Evolutionary conservation across 37 sponge, comb jelly and placozoan genomes (phyloP).

Genomic region (Theonella swinhoei): DNA sequence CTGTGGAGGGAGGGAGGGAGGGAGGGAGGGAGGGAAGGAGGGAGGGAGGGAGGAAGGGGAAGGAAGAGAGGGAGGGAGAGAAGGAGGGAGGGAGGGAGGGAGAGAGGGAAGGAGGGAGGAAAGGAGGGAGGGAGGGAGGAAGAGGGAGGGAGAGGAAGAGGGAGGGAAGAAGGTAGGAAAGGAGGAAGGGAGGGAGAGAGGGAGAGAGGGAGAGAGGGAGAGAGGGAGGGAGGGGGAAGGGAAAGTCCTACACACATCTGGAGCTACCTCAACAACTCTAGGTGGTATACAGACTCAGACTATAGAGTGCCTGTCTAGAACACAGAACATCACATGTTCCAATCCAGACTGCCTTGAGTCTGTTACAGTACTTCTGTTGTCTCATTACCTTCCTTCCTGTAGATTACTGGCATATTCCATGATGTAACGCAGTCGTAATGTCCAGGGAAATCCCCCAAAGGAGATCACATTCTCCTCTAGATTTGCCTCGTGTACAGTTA

Average conservation of each 20-base stretch:
- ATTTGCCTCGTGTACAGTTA: slow-evolving; percentile 5
- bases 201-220: too few species aligned
- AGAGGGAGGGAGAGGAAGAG: neutral
- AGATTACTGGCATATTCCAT: slow-evolving; percentile 65
- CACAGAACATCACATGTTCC: too few species aligned
- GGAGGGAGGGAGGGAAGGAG: neutral
- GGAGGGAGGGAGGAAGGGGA: neutral
- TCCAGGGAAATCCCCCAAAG: slow-evolving; percentile 64
- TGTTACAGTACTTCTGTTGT: too few species aligned
- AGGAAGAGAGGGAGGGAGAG: neutral
- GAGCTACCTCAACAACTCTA: too few species aligned
- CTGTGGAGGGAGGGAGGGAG: slow-evolving; percentile 8
- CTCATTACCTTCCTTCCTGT: slow-evolving; percentile 30
- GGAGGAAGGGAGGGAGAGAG: too few species aligned
- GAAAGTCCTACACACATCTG: too few species aligned
- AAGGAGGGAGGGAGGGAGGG: slow-evolving; percentile 2
- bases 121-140: neutral
- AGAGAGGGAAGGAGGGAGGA: too few species aligned
- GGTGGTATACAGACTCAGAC: too few species aligned
- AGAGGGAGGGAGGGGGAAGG: too few species aligned
- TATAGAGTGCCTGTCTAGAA: too few species aligned
- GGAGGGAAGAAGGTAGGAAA: too few species aligned
- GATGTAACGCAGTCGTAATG: slow-evolving; percentile 60
- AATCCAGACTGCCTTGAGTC: too few species aligned
- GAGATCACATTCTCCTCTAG: slow-evolving; percentile 65